Conservation (phyloP, 2,888 invertebrate genomes). For the Thymelicus sylvestris region DNA sequence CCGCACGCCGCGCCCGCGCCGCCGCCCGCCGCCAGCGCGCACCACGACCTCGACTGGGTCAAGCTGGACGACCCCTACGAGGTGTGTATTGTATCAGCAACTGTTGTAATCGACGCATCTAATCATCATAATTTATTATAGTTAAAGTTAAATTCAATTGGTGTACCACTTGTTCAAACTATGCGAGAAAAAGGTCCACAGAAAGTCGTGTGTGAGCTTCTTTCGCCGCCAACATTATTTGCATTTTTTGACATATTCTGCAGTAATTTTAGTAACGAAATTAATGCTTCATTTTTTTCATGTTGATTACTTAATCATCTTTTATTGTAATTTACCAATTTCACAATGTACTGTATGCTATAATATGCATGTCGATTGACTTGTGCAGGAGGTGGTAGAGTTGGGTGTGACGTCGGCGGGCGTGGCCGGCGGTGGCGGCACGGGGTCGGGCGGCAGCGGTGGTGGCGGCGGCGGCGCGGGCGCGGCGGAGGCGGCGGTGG, state of each 20-base stretch:
- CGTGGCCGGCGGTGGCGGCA: conserved; percentile 57
- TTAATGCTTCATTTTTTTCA: too few species aligned
- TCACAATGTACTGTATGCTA: background rate
- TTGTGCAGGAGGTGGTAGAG: conserved; percentile 68
- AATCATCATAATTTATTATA: too few species aligned
- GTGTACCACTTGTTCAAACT: too few species aligned
- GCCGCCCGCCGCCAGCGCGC: conserved; percentile 81
- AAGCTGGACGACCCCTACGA: conserved; percentile 86
- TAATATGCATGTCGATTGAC: background rate
- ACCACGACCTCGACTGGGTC: conserved; percentile 86
- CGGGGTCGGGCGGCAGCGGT: conserved; percentile 57
- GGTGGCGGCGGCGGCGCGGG: conserved; percentile 75
- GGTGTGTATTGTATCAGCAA: conserved; percentile 53
- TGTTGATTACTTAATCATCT: background rate
- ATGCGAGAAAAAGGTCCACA: too few species aligned
- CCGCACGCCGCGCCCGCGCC: conserved; percentile 91
- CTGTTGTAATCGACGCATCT: too few species aligned
- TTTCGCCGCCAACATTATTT: too few species aligned
- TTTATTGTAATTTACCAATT: background rate
- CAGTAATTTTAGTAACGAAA: too few species aligned
- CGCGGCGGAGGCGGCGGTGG: conserved; percentile 62
- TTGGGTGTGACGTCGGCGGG: conserved; percentile 55
- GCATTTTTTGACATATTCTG: too few species aligned
- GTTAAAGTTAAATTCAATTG: too few species aligned
- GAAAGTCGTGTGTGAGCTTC: too few species aligned